Conservation (phyloP, 2,797 vertebrate species). For the Girardinus metallicus region DNA sequence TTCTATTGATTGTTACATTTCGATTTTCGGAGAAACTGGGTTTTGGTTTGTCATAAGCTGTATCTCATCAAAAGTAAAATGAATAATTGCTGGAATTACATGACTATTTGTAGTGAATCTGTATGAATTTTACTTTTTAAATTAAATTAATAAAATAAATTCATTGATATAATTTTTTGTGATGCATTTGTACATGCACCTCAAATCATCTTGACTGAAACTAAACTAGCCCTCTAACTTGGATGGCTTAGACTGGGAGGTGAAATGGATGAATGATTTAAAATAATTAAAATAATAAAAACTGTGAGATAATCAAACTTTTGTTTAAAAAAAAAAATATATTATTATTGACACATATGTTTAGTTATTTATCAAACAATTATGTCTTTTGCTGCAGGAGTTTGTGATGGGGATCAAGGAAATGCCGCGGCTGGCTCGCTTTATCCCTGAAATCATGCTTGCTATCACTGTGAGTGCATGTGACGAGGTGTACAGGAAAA, state of each 20-base stretch:
- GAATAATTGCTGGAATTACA: not conserved
- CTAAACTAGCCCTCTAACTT: not conserved
- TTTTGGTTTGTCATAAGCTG: not conserved
- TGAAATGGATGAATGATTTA: not conserved
- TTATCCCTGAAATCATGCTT: constrained; percentile 94
- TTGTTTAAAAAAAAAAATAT: not conserved
- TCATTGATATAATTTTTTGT: not conserved
- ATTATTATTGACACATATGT: not conserved
- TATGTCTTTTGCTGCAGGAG: constrained; percentile 80
- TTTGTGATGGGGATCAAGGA: constrained; percentile 93
- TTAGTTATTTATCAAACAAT: not conserved
- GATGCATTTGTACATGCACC: not conserved
- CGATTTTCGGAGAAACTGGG: not conserved
- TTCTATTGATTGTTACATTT: not conserved
- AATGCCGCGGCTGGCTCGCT: constrained; percentile 89
- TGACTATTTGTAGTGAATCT: not conserved
- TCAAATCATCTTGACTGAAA: not conserved
- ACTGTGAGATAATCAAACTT: not conserved
- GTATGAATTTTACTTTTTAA: not conserved
- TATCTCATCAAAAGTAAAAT: not conserved
- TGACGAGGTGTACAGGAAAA: constrained; percentile 96
- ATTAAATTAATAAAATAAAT: not conserved
- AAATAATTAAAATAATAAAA: not conserved
- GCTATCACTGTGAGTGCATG: constrained; percentile 93
- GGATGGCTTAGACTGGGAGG: not conserved